These are phyloP conservation scores for Zapus hudsonius DNA, from an alignment of 2,113 vertebrate species.

Conservation along the genomic window DNA sequence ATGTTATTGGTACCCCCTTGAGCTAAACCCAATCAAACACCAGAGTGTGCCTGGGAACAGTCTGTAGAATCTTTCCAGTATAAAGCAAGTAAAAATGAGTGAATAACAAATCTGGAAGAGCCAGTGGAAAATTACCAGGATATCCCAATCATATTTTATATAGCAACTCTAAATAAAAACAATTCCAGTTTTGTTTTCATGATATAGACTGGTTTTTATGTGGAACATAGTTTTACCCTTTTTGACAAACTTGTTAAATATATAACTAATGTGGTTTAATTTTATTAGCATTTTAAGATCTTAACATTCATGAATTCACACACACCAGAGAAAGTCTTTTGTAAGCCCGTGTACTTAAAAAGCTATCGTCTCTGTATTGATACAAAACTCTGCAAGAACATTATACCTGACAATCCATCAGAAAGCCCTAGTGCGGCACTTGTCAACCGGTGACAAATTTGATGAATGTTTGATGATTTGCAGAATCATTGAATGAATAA, in stretches of 20 bases:
- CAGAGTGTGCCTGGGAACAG: background rate
- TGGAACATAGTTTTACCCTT: constrained; percentile 37
- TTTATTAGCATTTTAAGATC: constrained; percentile 55
- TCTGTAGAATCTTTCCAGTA: background rate
- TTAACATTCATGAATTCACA: constrained; percentile 62
- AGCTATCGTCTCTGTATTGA: constrained; percentile 48
- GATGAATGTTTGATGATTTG: constrained; percentile 76
- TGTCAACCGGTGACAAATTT: constrained; percentile 75
- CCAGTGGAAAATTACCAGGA: constrained; percentile 19
- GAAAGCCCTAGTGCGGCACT: constrained; percentile 53
- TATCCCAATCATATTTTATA: background rate
- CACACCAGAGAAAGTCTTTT: constrained; percentile 53
- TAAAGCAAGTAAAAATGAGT: background rate
- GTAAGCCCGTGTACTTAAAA: constrained; percentile 58
- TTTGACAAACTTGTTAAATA: constrained; percentile 37
- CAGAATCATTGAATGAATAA: constrained; percentile 70
- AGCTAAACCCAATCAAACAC: constrained; percentile 23
- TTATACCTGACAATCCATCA: constrained; percentile 71
- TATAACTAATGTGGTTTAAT: constrained; percentile 45
- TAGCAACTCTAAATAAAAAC: constrained; percentile 38
- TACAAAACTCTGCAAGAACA: constrained; percentile 61
- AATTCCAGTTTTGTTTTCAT: background rate
- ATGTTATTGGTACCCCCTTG: background rate
- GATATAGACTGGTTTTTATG: background rate
- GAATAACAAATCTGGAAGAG: constrained; percentile 1